Percentiles rank a stretch among this genome's conserved stretches.
Conservation (phyloP, 2,113 vertebrate species). For the Elephantulus edwardii region DNA sequence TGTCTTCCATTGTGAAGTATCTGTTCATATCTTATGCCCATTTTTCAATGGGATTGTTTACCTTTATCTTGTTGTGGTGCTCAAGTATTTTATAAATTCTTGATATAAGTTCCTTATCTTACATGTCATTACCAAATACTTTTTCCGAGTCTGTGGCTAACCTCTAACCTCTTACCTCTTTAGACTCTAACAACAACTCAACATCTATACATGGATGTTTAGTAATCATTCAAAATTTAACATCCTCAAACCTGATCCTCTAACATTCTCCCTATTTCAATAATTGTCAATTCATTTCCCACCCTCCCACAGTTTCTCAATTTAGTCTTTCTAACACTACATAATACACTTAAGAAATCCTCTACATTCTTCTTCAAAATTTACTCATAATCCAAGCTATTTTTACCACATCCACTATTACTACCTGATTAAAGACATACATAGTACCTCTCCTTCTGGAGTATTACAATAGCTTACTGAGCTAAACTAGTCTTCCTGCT, state of each 20-base stretch:
- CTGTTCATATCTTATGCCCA: too few relatives aligned
- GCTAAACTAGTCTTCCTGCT: background rate
- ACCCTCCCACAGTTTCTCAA: conserved; percentile 24
- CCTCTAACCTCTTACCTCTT: background rate
- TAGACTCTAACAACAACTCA: background rate
- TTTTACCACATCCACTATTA: background rate
- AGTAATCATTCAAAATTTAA: conserved; percentile 37
- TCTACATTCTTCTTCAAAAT: background rate
- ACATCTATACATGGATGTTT: background rate
- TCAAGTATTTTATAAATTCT: too few relatives aligned
- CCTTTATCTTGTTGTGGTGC: too few relatives aligned
- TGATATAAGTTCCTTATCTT: too few relatives aligned
- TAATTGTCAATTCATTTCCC: conserved; percentile 6
- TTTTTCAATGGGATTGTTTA: too few relatives aligned
- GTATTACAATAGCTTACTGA: background rate
- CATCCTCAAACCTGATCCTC: background rate
- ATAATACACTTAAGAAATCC: conserved; percentile 8
- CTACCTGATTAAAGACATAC: background rate
- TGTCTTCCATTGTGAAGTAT: too few relatives aligned
- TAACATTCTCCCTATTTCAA: background rate
- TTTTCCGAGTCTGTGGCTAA: too few relatives aligned
- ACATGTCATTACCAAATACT: too few relatives aligned
- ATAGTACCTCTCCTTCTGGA: background rate
- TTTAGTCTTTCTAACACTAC: background rate
- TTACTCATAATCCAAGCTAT: conserved; percentile 5